Base-by-base conservation (phyloP, 2,888 invertebrate genomes). In the Drosophila siamana region DNA sequence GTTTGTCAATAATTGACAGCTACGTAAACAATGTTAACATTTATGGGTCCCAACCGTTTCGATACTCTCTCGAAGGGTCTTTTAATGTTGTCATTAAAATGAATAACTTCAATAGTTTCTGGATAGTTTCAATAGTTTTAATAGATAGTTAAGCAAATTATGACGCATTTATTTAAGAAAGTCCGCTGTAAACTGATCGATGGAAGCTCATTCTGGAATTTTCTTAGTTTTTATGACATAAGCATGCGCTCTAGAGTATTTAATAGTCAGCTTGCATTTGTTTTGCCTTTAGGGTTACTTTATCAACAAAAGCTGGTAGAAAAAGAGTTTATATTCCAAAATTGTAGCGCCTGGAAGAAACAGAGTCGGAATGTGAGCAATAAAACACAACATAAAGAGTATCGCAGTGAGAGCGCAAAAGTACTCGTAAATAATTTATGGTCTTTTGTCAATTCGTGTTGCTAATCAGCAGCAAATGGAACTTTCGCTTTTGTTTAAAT, bases 1-100 rank as follows among this genome's bases (percentile, higher is more conserved):
- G 74, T 86, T 80, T 72, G 80, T 88, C 86, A 88, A 83, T 86
- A 86, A 84, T 75, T 80, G 84, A 80, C 84, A 88, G 88, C 88
- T 84, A 78, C 55, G 74, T 83, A 83, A 88, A 84, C 67, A 84
- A 64, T 86, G 77, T 77, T 77, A 66, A 86, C 83, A 88, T 60
- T 59, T 57, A 65, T 76, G 73, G 81, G 57, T 56, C 51, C 52
- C 67, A 67, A 67, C 62, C 48, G 48, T 68, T 56, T 61, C 47
- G 6, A 55, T 66, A 38, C 54, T 9, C 62, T 61, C 7, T 1
- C 2, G 8, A 38, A 46, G 38, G 40, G 59, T 59, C 13, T 26
- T 19, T 8, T n/a, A 5, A 28, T 24, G n/a, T 7, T 47, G 26
- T 19, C 3, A 40, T 36, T 36, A 6, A 36, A 36, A 7, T n/a